Conservation (phyloP, 2,113 vertebrate genomes). For the Syrmaticus mikado region DNA sequence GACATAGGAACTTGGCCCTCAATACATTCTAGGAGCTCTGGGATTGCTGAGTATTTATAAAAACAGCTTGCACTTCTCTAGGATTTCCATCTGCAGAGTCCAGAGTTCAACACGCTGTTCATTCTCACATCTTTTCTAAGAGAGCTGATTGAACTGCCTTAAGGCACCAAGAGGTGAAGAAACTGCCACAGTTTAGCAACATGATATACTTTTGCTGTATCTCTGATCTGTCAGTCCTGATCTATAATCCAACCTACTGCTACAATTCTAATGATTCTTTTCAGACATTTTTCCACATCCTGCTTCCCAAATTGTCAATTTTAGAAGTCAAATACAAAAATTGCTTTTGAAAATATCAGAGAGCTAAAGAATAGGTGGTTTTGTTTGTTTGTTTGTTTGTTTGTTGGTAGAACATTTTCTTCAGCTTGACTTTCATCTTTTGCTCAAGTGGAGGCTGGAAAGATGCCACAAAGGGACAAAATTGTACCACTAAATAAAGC, state of each 20-base stretch:
- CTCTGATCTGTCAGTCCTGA: neutral
- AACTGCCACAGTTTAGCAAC: neutral
- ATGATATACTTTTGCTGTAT: rapidly evolving
- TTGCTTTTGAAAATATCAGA: neutral
- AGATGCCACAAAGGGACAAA: neutral
- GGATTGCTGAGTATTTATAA: neutral
- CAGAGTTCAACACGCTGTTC: neutral
- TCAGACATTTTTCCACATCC: neutral
- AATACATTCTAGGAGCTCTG: neutral
- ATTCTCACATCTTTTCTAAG: neutral
- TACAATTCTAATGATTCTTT: neutral
- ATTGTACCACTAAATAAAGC: neutral
- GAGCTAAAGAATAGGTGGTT: neutral
- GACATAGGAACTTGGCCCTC: neutral
- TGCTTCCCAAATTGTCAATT: neutral
- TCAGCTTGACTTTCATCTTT: neutral
- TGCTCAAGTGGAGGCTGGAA: neutral
- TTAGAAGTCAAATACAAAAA: neutral
- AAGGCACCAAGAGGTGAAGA: neutral
- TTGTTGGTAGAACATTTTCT: neutral
- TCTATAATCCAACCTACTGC: neutral
- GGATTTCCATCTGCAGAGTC: neutral
- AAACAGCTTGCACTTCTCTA: neutral
- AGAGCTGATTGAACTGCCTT: neutral
- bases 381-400: no score